phyloP scores from a whole-genome alignment of 2,888 invertebrate species.

The Acanthosoma haemorrhoidale region DNA sequence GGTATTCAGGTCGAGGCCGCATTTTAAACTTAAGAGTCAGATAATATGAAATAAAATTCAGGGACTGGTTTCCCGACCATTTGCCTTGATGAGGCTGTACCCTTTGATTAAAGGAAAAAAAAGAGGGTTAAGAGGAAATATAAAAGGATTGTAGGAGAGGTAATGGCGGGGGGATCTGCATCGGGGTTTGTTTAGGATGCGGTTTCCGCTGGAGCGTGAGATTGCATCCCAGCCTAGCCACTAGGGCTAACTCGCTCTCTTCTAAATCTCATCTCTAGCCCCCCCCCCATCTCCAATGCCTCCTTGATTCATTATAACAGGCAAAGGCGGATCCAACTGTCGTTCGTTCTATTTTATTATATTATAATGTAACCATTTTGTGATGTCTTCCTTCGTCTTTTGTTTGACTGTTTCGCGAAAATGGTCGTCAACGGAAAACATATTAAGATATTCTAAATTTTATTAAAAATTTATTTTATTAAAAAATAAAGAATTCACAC shows the following conservation, averaged over 20 bases:
- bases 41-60: constrained; percentile 11
- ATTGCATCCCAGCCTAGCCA: constrained; percentile 2
- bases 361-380: no score
- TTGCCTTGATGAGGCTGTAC: not conserved
- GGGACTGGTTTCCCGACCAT: not conserved
- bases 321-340: no score
- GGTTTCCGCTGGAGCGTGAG: not conserved
- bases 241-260: no score
- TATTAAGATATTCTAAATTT: no score
- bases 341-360: no score
- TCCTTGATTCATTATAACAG: not conserved
- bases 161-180: not conserved
- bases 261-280: not conserved
- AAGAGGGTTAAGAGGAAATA: not conserved
- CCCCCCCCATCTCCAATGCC: not conserved
- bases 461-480: no score
- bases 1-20: not conserved
- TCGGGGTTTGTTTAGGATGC: constrained; percentile 11
- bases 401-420: no score
- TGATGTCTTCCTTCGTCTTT: no score
- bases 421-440: no score
- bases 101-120: constrained; percentile 1
- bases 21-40: not conserved
- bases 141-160: not conserved
- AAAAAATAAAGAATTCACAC: no score